Evolutionary conservation across 2,113 vertebrate genomes (phyloP), one percentile per base, ranked within the genome.

Genomic region (Indicator maculatus): DNA sequence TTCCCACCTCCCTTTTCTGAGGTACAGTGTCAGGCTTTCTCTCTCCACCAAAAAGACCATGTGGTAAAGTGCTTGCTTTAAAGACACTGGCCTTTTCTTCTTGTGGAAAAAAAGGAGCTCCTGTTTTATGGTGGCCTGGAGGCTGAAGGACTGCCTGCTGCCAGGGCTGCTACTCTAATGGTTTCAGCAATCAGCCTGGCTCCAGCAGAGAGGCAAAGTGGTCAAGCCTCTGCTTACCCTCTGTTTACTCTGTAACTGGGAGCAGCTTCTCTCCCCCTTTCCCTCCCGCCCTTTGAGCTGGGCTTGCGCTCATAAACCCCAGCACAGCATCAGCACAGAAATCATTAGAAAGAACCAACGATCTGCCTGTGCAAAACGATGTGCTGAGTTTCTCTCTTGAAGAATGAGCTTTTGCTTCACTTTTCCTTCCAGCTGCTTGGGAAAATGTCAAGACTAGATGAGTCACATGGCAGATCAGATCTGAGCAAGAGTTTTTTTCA

Each of bases 1-100:
- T 6, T 23, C 21, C 12, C 27, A 10, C 9, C 27, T 8, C n/a
- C 44, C 2, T 63, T 44, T 59, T 55, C 74, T 79, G 78, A 93
- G 75, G n/a, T 59, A 66, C 39, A 85, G 80, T 11, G 55, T 76
- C 83, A 94, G 71, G 58, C 64, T 92, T 90, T 91, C 93, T 97
- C 83, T 97, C 89, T 95, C 72, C 88, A 96, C 93, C 83, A 50
- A 92, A 96, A 97, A n/a, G 82, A 94, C 87, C 95, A 95, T 98
- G 97, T 98, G 97, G 96, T 97, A 97, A 98, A 98, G 84, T 56
- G 90, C 93, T 98, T 97, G 96, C 73, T 91, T 86, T 53, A 86
- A 36, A 98, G 93, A 98, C 97, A 98, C 96, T 97, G 94, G 96
- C 84, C 96, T 97, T 98, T 98, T 98, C 97, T 98, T 98, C 96